Base-by-base conservation (phyloP, 1,140 invertebrate genomes). In the Drosophila varians region DNA sequence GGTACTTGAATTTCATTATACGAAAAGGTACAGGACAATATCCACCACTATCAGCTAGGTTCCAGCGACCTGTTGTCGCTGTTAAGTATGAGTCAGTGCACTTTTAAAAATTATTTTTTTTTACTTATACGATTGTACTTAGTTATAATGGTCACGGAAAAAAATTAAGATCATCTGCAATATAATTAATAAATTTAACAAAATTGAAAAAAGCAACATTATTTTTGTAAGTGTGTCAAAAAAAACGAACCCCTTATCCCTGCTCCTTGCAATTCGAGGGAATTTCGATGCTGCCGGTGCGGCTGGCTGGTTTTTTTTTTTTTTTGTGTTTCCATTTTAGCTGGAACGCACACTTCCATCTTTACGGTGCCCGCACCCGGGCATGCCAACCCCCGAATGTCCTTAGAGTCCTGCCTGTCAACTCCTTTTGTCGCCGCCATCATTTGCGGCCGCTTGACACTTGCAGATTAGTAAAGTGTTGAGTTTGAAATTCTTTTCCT, bases 381-480 rank as follows among this genome's bases (percentile, higher is more conserved):
- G 45, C 38, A 9, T 7, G 14, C 14, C 36, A 38, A 38, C 36
- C 14, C 38, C 38, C 19, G 38, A 42, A 42, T 19, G 19, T 42
- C 38, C 38, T 19, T 19, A 16, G n/a, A 42, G 38, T 42, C 38
- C 38, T 42, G 38, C 60, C 72, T 68, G 76, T 86, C 79, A 84
- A 84, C 76, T 84, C 80, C 80, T 73, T 86, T 74, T 74, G 69
- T 72, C 69, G 48, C 53, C 57, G 54, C 43, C 58, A 74, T 74
- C 75, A 48, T 57, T 65, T 77, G 48, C 74, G 55, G 57, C 64
- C 57, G 80, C 79, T 86, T 84, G 80, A 84, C 80, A 84, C 80
- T 84, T 84, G 80, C 80, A 86, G 80, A 84, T 84, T 84, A 84
- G 80, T 86, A 84, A 86, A 86, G 80, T 84, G 80, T 84, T 86